Conservation (phyloP, 2,113 vertebrate species). For the Limanda limanda region DNA sequence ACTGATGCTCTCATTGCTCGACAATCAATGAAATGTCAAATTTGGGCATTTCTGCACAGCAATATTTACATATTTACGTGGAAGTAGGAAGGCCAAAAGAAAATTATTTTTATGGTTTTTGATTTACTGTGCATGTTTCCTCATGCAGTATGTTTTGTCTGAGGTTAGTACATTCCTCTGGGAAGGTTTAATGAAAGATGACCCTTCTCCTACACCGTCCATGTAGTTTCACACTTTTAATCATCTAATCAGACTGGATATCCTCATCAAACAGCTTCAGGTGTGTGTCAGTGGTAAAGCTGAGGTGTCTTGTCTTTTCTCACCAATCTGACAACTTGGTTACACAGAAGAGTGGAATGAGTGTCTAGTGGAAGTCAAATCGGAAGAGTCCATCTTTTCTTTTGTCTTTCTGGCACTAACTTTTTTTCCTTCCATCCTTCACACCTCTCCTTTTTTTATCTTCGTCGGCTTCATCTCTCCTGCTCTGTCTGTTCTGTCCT, state of each 20-base stretch:
- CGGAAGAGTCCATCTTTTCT: constrained; percentile 74
- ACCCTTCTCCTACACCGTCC: not conserved
- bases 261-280: constrained; percentile 17
- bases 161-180: too few relatives aligned
- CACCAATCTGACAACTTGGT: constrained; percentile 28
- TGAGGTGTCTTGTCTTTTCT: not conserved
- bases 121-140: too few relatives aligned
- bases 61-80: not conserved
- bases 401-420: constrained; percentile 88
- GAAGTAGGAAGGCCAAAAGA: not conserved
- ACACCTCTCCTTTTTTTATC: constrained; percentile 74
- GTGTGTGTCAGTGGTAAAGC: constrained; percentile 14
- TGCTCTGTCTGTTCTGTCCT: constrained; percentile 77
- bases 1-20: too few relatives aligned
- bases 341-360: constrained; percentile 36
- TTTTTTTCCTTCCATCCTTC: constrained; percentile 82
- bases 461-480: constrained; percentile 81
- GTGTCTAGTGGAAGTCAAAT: constrained; percentile 62
- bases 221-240: not conserved
- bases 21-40: too few relatives aligned
- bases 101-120: not conserved
- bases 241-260: constrained; percentile 11
- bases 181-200: not conserved
- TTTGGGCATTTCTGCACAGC: not conserved
- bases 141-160: too few relatives aligned